Base-by-base conservation (phyloP, 2,797 vertebrate genomes). In the Rhynchonycteris naso region DNA sequence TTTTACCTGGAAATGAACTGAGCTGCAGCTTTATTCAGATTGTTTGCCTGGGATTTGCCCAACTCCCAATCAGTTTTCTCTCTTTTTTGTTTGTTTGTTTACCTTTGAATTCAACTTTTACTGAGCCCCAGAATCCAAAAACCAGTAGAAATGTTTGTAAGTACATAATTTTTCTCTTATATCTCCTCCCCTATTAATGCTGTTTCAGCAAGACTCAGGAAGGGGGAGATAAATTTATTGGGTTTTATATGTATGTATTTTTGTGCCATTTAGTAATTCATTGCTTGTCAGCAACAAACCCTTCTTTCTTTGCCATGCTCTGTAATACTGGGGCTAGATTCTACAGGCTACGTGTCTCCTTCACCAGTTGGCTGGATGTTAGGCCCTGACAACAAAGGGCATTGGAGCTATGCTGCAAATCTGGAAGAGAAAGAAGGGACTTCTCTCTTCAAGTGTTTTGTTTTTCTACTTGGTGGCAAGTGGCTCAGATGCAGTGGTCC, bases 171-270 rank as follows among this genome's bases (percentile, higher is more conserved):
- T 92, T 74, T 74, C 47, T 38, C 61, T 66, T 19, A 28, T 22
- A 61, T 38, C 4, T 15, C 35, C 16, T 79, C 52, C 22, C 38
- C 24, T 16, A 14, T 15, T 52, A 15, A 68, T 79, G 52, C 21
- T 91, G 9, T 93, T 71, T 74, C 52, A 43, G 52, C 33, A 93
- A 79, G 86, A 35, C 56, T 59, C 69, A 56, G 56, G 94, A 63
- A 87, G 12, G 2, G 8, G 47, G 16, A 69, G 65, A 50, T 52
- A 19, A 35, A 35, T 33, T 66, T n/a, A 47, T 47, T 50, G 13
- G 2, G 19, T 13, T 18, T 52, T 92, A 72, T 19, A 22, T 30
- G 6, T 50, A 14, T 87, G 61, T 47, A 43, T 66, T 80, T 78
- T 89, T 72, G 35, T 90, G 50, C 71, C 71, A 84, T 33, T 68